A percentile compares a stretch with the other conserved stretches of the same genome.
Conservation (phyloP, 2,888 invertebrate species). For the Coelogynopora nodosa region DNA sequence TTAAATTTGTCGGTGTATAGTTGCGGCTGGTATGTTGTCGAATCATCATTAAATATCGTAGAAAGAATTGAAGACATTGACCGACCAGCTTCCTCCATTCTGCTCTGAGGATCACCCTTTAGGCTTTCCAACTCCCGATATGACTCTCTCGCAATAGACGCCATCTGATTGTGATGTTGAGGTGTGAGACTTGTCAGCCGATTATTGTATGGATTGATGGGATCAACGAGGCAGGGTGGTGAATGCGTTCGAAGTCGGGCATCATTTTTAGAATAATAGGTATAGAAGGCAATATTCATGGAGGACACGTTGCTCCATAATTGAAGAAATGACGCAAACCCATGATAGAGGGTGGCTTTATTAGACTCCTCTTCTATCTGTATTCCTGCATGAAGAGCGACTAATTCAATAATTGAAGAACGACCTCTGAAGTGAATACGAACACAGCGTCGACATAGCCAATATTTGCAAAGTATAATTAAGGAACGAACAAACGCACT, state of each 20-base stretch:
- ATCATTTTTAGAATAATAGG: neutral
- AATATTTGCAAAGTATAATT: neutral
- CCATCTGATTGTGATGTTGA: neutral
- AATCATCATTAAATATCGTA: neutral
- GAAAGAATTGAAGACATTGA: neutral
- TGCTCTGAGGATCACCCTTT: neutral
- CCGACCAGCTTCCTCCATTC: neutral
- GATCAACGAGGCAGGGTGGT: neutral
- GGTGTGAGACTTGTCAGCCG: neutral
- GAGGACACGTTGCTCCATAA: neutral
- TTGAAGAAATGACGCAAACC: neutral
- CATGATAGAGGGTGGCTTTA: neutral
- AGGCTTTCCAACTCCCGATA: neutral
- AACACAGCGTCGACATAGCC: neutral
- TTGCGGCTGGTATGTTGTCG: neutral
- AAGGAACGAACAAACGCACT: neutral
- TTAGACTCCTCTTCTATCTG: neutral
- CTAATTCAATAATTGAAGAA: constrained; percentile 5
- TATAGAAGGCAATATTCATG: neutral
- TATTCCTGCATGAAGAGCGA: neutral
- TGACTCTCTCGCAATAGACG: neutral
- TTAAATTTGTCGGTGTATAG: no score
- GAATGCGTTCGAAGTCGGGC: neutral
- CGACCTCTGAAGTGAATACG: neutral
- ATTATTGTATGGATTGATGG: neutral